phyloP scores from a whole-genome alignment of 2,113 vertebrate genomes.

The Cinclus mexicanus region DNA sequence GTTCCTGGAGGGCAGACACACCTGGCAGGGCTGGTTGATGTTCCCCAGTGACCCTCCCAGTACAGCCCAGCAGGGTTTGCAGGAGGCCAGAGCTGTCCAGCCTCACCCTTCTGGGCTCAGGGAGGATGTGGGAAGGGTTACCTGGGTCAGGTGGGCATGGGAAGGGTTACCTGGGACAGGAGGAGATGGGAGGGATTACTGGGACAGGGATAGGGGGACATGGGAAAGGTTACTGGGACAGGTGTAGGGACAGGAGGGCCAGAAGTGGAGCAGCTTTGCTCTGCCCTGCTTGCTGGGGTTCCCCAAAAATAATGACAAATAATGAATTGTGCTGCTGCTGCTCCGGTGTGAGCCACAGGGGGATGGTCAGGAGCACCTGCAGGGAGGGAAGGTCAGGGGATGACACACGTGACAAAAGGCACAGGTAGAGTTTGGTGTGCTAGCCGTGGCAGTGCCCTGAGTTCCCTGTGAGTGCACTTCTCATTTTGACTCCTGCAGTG shows the following conservation, averaged over 20 bases:
- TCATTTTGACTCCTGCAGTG: background rate
- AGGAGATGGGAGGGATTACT: too few species aligned
- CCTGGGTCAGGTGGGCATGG: too few species aligned
- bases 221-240: too few species aligned
- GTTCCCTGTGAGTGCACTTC: background rate
- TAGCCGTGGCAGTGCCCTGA: background rate
- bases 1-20: background rate
- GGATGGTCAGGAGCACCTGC: fast-evolving
- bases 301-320: too few species aligned
- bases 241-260: background rate
- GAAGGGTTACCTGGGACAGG: too few species aligned
- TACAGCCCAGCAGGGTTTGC: fast-evolving
- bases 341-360: fast-evolving
- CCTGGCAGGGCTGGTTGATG: background rate
- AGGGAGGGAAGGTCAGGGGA: background rate
- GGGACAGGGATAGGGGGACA: too few species aligned
- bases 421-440: fast-evolving
- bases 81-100: background rate
- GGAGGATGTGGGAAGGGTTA: too few species aligned
- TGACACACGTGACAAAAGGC: too few species aligned
- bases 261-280: background rate
- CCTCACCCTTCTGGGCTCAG: background rate
- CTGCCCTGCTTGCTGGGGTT: too few species aligned
- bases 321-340: background rate
- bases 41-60: background rate